phyloP scores from a whole-genome alignment of 2,888 invertebrate species.

The Branchellion lobata region DNA sequence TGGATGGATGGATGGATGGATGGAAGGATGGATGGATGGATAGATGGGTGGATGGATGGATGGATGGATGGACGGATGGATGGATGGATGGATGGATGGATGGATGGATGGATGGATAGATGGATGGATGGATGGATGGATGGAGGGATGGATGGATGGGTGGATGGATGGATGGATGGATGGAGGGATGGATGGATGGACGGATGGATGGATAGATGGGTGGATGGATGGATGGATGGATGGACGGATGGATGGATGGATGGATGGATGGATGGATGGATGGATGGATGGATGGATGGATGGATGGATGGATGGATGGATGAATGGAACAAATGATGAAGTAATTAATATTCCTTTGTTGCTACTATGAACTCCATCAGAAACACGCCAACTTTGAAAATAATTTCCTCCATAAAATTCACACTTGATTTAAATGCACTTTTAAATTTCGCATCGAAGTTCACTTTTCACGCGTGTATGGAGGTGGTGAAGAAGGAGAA shows the following conservation, averaged over 20 bases:
- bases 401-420: no score
- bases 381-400: no score
- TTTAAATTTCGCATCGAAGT: no score
- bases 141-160: conserved; percentile 30
- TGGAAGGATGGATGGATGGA: conserved; percentile 26
- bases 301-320: no score
- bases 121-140: conserved; percentile 22
- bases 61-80: conserved; percentile 17
- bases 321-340: no score
- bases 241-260: conserved; percentile 21
- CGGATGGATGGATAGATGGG: no score
- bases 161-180: not conserved
- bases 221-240: conserved; percentile 29
- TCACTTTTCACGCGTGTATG: no score
- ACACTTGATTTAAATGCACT: no score
- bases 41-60: conserved; percentile 22
- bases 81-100: conserved; percentile 29
- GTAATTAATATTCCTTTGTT: no score
- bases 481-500: no score
- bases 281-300: conserved; percentile 10
- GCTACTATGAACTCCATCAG: no score
- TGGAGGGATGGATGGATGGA: no score
- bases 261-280: conserved; percentile 31
- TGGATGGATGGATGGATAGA: conserved; percentile 27
- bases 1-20: conserved; percentile 29